These are phyloP conservation scores for Ginglymostoma cirratum DNA, from an alignment of 2,113 vertebrate species.

Conservation along the genomic window DNA sequence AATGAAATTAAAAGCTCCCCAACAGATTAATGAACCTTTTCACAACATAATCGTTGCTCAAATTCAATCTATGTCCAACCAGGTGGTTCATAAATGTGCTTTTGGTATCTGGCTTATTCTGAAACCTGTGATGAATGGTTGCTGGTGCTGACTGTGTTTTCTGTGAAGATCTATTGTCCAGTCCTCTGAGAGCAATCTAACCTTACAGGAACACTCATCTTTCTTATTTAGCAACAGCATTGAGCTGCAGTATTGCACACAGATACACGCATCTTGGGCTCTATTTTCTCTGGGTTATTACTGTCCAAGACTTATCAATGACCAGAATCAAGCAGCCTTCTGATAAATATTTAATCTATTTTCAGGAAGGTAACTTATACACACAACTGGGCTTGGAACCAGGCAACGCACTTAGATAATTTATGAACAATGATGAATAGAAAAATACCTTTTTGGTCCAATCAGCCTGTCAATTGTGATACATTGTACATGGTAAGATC, in stretches of 20 bases:
- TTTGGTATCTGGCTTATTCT: background rate
- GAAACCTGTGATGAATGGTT: background rate
- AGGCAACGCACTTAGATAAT: background rate
- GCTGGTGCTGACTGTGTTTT: background rate
- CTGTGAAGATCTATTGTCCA: background rate
- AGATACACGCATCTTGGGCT: background rate
- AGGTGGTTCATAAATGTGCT: background rate
- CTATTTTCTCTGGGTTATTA: background rate
- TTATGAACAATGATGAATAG: background rate
- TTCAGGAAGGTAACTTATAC: background rate
- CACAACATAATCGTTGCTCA: background rate
- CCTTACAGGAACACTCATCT: background rate
- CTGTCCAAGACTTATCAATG: background rate
- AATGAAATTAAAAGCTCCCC: background rate
- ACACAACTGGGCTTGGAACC: background rate
- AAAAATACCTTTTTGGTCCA: background rate
- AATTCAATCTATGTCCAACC: background rate
- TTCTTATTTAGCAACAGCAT: background rate
- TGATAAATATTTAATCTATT: background rate
- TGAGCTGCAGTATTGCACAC: background rate
- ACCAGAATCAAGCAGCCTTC: slow-evolving; percentile 18
- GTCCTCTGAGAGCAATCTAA: background rate
- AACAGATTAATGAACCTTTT: background rate
- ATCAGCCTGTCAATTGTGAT: background rate
- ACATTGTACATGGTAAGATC: background rate